Percentiles rank a stretch among this genome's conserved stretches.
Evolutionary conservation across 2,797 vertebrate species (phyloP).

Genomic region (Anguilla anguilla): DNA sequence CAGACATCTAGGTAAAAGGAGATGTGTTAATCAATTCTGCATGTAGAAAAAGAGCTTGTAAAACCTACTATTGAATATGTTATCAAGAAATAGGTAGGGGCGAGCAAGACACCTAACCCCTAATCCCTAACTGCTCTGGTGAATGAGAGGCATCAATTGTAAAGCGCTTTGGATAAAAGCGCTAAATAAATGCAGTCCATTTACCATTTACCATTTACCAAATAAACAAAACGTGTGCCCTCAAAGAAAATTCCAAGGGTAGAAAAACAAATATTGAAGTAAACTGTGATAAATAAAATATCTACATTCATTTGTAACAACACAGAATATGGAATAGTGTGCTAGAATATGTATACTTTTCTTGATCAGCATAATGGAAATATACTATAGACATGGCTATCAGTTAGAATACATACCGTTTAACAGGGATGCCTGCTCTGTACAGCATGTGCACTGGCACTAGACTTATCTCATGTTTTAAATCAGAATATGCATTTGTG

Average conservation of each 20-base stretch:
- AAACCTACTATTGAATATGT: slow-evolving; percentile 28
- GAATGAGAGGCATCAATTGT: no score
- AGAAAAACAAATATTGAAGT: slow-evolving; percentile 26
- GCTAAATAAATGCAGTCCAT: no score
- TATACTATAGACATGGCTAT: slow-evolving; percentile 3
- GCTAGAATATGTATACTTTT: slow-evolving; percentile 5
- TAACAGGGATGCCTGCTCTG: no score
- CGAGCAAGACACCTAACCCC: no score
- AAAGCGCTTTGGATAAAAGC: no score
- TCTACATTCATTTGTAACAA: slow-evolving; percentile 45
- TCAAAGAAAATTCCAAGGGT: neutral
- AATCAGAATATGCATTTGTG: no score
- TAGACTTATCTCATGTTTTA: no score
- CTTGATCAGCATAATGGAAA: neutral
- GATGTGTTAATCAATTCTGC: slow-evolving; percentile 46
- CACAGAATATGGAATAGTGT: slow-evolving; percentile 13
- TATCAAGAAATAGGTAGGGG: no score
- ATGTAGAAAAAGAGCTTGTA: slow-evolving; percentile 25
- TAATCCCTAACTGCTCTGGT: no score
- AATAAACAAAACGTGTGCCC: neutral
- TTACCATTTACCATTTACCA: no score
- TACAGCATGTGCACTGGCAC: no score
- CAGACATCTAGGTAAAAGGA: slow-evolving; percentile 54
- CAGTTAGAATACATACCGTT: no score
- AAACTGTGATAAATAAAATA: slow-evolving; percentile 36